These are phyloP conservation scores for Ranitomeya imitator DNA, from an alignment of 2,113 vertebrate genomes.

Conservation along the genomic window DNA sequence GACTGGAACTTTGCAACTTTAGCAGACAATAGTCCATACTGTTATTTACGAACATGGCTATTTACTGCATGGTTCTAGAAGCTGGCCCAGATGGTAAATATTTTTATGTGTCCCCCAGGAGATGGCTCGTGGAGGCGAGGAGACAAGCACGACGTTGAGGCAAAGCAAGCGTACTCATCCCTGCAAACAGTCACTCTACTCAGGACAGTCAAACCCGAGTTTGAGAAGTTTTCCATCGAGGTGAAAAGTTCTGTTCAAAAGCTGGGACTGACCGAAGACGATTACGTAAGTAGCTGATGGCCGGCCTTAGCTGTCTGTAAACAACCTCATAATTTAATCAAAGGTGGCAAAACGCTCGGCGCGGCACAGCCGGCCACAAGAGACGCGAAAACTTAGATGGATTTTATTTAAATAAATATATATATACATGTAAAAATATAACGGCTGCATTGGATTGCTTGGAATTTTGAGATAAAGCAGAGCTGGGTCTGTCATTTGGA, in stretches of 20 bases:
- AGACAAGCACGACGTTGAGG: constrained; percentile 88
- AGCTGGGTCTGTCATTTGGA: too few species aligned
- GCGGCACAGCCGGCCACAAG: constrained; percentile 16
- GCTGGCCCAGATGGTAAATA: constrained; percentile 65
- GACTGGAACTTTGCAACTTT: constrained; percentile 1
- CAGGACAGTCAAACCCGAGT: constrained; percentile 91
- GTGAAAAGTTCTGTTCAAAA: constrained; percentile 87
- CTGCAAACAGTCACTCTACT: constrained; percentile 93
- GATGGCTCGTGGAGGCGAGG: constrained; percentile 95
- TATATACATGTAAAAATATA: too few species aligned
- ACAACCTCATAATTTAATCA: constrained; percentile 60
- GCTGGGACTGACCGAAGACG: constrained; percentile 80
- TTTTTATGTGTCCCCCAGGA: constrained; percentile 75
- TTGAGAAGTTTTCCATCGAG: constrained; percentile 92
- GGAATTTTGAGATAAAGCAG: too few species aligned
- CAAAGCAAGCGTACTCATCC: constrained; percentile 86
- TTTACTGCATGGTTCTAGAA: constrained; percentile 41
- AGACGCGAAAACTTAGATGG: neutral
- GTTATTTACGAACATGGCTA: constrained; percentile 53
- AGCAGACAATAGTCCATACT: constrained; percentile 43
- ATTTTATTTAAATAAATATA: too few species aligned
- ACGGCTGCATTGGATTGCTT: too few species aligned
- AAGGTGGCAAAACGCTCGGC: constrained; percentile 58
- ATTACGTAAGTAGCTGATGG: constrained; percentile 82
- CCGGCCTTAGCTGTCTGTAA: constrained; percentile 60